Evolutionary conservation across 23 tunicate species (phyloP), one percentile per base, ranked within the genome.

Genomic region (Botrylloides violaceus): DNA sequence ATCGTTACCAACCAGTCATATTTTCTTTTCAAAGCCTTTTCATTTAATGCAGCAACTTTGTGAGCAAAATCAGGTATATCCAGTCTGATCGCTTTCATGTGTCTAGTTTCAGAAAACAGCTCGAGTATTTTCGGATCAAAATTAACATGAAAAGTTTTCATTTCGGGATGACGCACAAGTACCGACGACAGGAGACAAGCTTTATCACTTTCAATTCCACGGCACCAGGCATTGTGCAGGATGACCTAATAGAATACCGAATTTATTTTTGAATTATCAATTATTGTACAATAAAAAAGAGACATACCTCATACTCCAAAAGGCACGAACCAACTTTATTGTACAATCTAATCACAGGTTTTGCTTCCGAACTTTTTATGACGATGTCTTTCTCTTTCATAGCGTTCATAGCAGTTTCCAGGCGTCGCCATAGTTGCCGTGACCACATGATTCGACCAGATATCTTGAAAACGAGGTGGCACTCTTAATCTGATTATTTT

Each of bases 371-470:
- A 3, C 83, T 87, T 80, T 64, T 80, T 38, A 87, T 76, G 53
- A 80, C 36, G 12, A 66, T 70, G 9, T 70, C 38, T 58, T 80
- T 65, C 30, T 29, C 61, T 24, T 75, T 63, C 71, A 87, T 66
- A n/a, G 77, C 81, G 2, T 79, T 73, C 95, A 87, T 81, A 4
- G 95, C 80, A 2, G 71, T 80, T 56, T 87, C 81, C 33, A 87
- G 70, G 63, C 83, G 85, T 1, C 76, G 63, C 64, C 36, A 87
- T 18, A 87, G 76, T 9, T 87, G 85, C 3, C 95, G 39, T 0
- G 95, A 70, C 95, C 95, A 87, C 80, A 76, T 64, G 20, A 87
- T 87, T 29, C 95, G 77, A 29, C 95, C 95, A 0, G 95, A 75
- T 31, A 87, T 76, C 95, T 78, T 19, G 38, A 30, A 3, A 3